These are phyloP conservation scores for Mola mola DNA, from an alignment of 2,113 vertebrate species.

Conservation along the genomic window DNA sequence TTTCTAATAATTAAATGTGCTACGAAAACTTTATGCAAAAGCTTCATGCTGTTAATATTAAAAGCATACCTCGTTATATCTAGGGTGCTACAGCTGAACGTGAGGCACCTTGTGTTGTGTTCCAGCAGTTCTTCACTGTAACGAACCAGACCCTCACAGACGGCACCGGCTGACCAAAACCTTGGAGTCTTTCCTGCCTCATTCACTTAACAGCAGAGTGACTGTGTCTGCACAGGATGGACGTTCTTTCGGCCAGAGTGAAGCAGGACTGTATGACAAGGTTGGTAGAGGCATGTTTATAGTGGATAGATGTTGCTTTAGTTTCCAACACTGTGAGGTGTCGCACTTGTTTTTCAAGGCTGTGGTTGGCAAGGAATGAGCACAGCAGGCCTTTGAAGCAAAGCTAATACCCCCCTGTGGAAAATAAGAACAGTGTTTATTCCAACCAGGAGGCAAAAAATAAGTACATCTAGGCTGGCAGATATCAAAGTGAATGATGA, in stretches of 20 bases:
- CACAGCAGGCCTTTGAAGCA: constrained; percentile 43
- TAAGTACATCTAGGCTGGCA: too few relatives aligned
- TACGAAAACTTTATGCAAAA: too few relatives aligned
- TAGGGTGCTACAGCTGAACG: too few relatives aligned
- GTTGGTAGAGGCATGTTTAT: constrained; percentile 46
- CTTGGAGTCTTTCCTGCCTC: constrained; percentile 91
- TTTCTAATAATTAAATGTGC: too few relatives aligned
- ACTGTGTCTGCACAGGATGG: constrained; percentile 86
- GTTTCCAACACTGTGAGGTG: constrained; percentile 26
- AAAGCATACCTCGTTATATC: too few relatives aligned
- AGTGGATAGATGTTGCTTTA: constrained; percentile 9
- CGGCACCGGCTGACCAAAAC: constrained; percentile 84
- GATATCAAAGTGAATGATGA: constrained; percentile 30
- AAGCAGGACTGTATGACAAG: constrained; percentile 85
- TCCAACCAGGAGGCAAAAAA: too few relatives aligned
- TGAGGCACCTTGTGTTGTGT: constrained; percentile 17
- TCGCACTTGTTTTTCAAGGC: constrained; percentile 17
- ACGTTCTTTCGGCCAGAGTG: constrained; percentile 80
- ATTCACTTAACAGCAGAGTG: constrained; percentile 76
- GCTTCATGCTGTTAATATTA: too few relatives aligned
- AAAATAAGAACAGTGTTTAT: too few relatives aligned
- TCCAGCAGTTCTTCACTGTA: constrained; percentile 88
- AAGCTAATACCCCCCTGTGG: constrained; percentile 36
- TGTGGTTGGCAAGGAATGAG: constrained; percentile 29
- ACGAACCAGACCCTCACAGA: constrained; percentile 87